Evolutionary conservation across 2,888 invertebrate genomes (phyloP).

Genomic region (Geotrupes spiniger): DNA sequence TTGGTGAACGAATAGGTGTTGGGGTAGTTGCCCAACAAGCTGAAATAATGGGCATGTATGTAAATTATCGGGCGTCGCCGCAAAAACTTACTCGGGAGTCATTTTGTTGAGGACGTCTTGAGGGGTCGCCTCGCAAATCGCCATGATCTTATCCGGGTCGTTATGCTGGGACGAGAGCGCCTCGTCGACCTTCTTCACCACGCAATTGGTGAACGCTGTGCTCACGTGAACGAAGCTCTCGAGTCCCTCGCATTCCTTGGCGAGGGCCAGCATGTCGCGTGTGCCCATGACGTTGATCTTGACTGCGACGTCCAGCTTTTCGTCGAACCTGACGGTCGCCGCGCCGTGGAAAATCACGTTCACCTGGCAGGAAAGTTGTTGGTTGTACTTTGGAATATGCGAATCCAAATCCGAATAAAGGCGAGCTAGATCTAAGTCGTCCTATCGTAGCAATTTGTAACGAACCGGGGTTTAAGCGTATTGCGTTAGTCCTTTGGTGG

Average conservation of each 20-base stretch:
- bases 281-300: conserved; percentile 54
- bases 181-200: conserved; percentile 34
- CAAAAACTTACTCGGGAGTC: conserved; percentile 37
- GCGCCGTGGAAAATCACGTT: conserved; percentile 56
- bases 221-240: conserved; percentile 43
- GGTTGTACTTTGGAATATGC: too few species aligned
- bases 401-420: too few species aligned
- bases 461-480: too few species aligned
- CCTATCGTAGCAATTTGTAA: too few species aligned
- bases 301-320: conserved; percentile 51
- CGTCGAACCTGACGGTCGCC: conserved; percentile 56
- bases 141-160: conserved; percentile 49
- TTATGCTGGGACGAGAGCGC: conserved; percentile 52
- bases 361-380: too few species aligned
- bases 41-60: conserved; percentile 38
- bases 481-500: too few species aligned
- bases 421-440: too few species aligned
- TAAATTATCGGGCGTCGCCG: neutral
- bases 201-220: conserved; percentile 37
- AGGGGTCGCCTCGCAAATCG: conserved; percentile 39
- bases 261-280: conserved; percentile 50
- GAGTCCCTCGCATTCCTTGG: conserved; percentile 55
- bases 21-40: conserved; percentile 56
- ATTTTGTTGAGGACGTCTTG: conserved; percentile 44
- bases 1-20: conserved; percentile 76